Percentiles rank a stretch among this genome's conserved stretches.
Conservation (phyloP, 2,888 invertebrate species). For the Ormyrus thymus region DNA sequence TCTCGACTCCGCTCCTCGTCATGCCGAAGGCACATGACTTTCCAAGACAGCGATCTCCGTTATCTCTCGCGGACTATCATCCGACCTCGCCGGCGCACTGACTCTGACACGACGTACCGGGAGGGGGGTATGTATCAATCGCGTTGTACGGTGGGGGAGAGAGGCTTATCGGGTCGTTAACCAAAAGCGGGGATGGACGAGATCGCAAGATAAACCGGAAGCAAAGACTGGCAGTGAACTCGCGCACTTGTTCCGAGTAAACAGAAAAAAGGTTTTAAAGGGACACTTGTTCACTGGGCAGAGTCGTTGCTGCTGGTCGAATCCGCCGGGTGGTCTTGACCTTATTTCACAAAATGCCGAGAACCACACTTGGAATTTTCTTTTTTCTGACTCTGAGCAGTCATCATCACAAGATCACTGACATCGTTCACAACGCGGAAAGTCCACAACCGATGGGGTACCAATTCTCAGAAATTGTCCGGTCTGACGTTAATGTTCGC, state of each 20-base stretch:
- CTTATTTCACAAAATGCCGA: slow-evolving; percentile 10
- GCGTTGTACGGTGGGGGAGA: slow-evolving; percentile 25
- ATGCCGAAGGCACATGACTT: neutral
- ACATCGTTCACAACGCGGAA: neutral
- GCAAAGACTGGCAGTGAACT: slow-evolving; percentile 41
- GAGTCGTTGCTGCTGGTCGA: slow-evolving; percentile 25
- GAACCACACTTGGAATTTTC: slow-evolving; percentile 46
- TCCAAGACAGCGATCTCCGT: too few species aligned
- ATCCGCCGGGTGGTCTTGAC: slow-evolving; percentile 3
- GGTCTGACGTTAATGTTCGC: too few species aligned
- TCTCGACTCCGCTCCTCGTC: neutral
- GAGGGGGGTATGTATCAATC: slow-evolving; percentile 14
- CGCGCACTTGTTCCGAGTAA: slow-evolving; percentile 44
- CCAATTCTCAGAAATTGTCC: neutral
- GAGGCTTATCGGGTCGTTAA: slow-evolving; percentile 17
- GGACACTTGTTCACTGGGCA: slow-evolving; percentile 50
- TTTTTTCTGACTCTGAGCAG: neutral
- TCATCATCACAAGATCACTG: slow-evolving; percentile 38
- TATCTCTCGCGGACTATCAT: too few species aligned
- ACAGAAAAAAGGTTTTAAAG: slow-evolving; percentile 7
- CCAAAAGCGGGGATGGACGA: slow-evolving; percentile 26
- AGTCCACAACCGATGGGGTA: neutral
- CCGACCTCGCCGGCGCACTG: slow-evolving; percentile 21
- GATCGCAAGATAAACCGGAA: slow-evolving; percentile 40
- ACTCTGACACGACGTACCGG: slow-evolving; percentile 9